Conservation (phyloP, 1,140 invertebrate genomes). For the Ericerus pela region DNA sequence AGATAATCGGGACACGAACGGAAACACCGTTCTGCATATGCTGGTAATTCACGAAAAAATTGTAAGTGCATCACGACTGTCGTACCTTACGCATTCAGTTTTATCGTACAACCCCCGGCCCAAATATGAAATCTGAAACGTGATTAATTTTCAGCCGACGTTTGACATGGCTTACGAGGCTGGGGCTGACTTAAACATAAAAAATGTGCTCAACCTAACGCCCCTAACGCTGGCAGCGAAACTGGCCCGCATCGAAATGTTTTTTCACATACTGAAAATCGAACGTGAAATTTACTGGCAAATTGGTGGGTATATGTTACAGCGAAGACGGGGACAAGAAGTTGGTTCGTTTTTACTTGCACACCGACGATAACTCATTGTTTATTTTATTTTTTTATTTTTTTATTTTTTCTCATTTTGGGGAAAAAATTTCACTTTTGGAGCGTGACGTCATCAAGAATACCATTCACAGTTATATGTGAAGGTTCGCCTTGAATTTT, state of each 20-base stretch:
- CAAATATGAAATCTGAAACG: not conserved
- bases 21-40: constrained; percentile 94
- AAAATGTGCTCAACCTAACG: constrained; percentile 77
- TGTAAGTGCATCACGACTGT: too few relatives aligned
- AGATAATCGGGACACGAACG: constrained; percentile 89
- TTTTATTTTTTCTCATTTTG: too few relatives aligned
- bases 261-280: constrained; percentile 89
- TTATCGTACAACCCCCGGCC: too few relatives aligned
- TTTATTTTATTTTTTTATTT: not conserved
- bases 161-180: constrained; percentile 91
- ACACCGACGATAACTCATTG: not conserved
- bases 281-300: constrained; percentile 94
- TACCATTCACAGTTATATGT: too few relatives aligned
- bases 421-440: too few relatives aligned
- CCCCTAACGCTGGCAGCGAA: constrained; percentile 87
- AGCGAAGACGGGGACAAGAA: not conserved
- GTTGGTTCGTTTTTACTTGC: too few relatives aligned
- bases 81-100: too few relatives aligned
- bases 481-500: too few relatives aligned
- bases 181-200: constrained; percentile 67
- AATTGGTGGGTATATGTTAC: constrained; percentile 41
- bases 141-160: constrained; percentile 46
- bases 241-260: constrained; percentile 81
- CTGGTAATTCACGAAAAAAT: constrained; percentile 90
- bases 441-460: too few relatives aligned